A percentile compares a stretch with the other conserved stretches of the same genome.
Conservation (phyloP, 2,888 invertebrate species). For the Lingula anatina region DNA sequence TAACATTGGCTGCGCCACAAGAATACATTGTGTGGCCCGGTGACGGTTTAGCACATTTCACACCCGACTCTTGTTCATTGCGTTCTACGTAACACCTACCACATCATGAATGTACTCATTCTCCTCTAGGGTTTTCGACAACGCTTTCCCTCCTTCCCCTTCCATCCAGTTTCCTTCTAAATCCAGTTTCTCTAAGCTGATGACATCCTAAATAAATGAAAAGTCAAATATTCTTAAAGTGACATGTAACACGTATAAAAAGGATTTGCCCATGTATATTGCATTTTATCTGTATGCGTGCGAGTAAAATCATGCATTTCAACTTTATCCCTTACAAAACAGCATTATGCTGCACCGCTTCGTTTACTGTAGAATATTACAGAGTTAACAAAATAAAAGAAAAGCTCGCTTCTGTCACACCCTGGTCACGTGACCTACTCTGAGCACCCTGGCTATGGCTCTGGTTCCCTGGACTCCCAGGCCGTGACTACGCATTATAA, state of each 20-base stretch:
- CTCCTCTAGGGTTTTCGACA: constrained; percentile 38
- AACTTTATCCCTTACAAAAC: not conserved
- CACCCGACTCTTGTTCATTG: no score
- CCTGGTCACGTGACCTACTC: constrained; percentile 27
- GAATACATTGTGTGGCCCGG: no score
- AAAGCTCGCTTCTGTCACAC: no score
- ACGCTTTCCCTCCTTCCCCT: constrained; percentile 29
- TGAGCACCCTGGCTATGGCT: constrained; percentile 38
- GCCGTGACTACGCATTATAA: constrained; percentile 42
- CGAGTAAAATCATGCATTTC: not conserved
- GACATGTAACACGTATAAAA: not conserved
- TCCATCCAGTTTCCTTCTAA: constrained; percentile 43
- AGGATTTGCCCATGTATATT: no score
- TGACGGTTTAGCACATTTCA: no score
- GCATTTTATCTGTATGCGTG: no score
- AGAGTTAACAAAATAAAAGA: not conserved
- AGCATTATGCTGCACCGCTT: not conserved
- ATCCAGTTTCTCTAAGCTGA: constrained; percentile 34
- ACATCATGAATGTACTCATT: constrained; percentile 44
- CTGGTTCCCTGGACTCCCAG: constrained; percentile 31
- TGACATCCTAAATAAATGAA: constrained; percentile 28
- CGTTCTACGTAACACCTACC: no score
- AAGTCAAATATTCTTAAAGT: not conserved
- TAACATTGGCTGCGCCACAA: no score
- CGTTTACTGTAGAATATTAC: not conserved